Conservation (phyloP, 2,888 invertebrate species). For the Drosophila hamatofila region DNA sequence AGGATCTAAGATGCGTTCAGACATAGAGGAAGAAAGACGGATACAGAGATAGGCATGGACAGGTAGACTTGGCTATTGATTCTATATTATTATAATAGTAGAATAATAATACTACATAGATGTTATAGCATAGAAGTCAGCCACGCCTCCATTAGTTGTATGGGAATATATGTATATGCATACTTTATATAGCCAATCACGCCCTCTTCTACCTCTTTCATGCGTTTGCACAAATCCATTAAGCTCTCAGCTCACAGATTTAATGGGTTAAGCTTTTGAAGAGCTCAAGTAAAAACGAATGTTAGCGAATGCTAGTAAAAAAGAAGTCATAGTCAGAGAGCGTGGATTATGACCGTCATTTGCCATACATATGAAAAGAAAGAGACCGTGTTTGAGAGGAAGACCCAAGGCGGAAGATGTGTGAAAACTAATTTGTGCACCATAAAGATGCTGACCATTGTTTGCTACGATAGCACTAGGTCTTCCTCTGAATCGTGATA, state of each 20-base stretch:
- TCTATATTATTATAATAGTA: no score
- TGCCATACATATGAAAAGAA: background rate
- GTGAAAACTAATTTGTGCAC: conserved; percentile 5
- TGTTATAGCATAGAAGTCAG: no score
- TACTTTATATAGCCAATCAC: background rate
- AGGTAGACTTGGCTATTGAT: no score
- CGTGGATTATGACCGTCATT: conserved; percentile 20
- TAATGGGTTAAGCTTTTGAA: background rate
- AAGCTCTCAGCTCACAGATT: background rate
- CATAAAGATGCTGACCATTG: conserved; percentile 32
- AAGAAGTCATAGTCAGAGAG: background rate
- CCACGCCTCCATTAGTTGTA: no score
- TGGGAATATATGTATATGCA: no score
- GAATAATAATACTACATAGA: no score
- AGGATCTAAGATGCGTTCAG: no score
- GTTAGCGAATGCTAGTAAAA: background rate
- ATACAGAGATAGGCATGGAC: no score
- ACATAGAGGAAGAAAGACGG: no score
- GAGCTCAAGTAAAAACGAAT: background rate
- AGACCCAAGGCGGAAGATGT: conserved; percentile 2
- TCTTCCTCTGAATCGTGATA: background rate
- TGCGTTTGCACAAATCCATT: background rate
- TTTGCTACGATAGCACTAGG: conserved; percentile 18
- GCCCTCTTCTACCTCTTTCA: background rate
- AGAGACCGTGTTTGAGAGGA: conserved; percentile 1